Percentiles rank a stretch among this genome's conserved stretches.
Conservation (phyloP, 64 coral and sea anemone species). For the Orbicella faveolata region DNA sequence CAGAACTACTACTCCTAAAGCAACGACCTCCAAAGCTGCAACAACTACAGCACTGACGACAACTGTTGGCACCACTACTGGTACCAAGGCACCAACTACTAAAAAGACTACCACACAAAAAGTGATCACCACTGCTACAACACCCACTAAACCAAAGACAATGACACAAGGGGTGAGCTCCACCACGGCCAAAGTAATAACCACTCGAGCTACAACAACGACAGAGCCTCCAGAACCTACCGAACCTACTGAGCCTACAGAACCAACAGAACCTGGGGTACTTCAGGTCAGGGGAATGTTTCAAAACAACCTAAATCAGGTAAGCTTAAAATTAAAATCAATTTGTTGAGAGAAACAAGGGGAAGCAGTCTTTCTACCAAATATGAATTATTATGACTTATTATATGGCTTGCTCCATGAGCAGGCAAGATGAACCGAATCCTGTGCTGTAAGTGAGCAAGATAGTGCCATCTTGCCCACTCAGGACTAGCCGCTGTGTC, state of each 20-base stretch:
- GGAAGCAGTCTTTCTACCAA: too few relatives aligned
- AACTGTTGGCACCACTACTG: background rate
- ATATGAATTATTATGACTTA: too few relatives aligned
- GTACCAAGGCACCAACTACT: background rate
- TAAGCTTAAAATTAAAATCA: background rate
- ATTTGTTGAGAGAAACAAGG: too few relatives aligned
- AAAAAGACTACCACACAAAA: background rate
- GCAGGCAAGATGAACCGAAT: too few relatives aligned
- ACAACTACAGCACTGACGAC: background rate
- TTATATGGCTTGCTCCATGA: too few relatives aligned
- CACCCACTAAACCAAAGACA: background rate
- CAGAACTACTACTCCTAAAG: background rate
- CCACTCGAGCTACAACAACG: background rate
- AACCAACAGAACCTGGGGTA: background rate
- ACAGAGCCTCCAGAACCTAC: background rate
- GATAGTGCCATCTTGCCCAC: too few relatives aligned
- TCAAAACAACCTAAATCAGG: background rate
- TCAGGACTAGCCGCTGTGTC: too few relatives aligned
- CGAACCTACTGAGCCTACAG: background rate
- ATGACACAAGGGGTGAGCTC: background rate
- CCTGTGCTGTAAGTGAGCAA: too few relatives aligned
- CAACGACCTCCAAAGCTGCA: background rate
- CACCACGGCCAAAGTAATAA: background rate
- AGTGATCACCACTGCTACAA: background rate
- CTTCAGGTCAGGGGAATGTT: background rate